phyloP scores from a whole-genome alignment of 2,113 vertebrate genomes.

The Syngnathus typhle region DNA sequence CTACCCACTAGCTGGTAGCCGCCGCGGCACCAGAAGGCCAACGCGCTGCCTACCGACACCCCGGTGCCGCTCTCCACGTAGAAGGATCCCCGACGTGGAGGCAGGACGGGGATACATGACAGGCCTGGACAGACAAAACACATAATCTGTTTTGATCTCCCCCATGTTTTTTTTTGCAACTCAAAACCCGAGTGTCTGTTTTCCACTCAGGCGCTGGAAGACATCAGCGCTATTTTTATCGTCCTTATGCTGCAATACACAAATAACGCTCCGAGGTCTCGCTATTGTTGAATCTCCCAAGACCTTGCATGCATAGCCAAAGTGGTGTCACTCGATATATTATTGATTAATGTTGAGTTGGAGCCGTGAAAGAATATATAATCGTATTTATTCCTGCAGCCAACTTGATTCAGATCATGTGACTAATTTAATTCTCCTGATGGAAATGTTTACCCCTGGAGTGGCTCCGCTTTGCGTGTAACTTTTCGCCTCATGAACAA shows the following conservation, averaged over 20 bases:
- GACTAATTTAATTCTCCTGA: neutral
- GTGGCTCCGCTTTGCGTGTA: neutral
- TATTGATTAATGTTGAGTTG: neutral
- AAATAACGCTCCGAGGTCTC: conserved; percentile 34
- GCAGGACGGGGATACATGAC: conserved; percentile 56
- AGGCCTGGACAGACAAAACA: conserved; percentile 44
- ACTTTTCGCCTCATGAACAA: neutral
- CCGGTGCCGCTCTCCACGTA: conserved; percentile 66
- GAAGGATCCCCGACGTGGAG: conserved; percentile 67
- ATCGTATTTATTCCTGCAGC: no score
- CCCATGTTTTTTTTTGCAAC: no score
- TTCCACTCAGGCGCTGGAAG: neutral
- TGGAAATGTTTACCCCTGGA: neutral
- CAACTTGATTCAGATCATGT: neutral
- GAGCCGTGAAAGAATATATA: neutral
- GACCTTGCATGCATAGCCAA: conserved; percentile 16
- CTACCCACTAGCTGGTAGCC: conserved; percentile 75
- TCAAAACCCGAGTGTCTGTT: neutral
- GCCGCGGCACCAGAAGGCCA: conserved; percentile 73
- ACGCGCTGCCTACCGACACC: conserved; percentile 53
- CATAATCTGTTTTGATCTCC: no score
- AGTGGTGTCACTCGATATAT: neutral
- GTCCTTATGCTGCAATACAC: conserved; percentile 30
- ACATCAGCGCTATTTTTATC: conserved; percentile 42
- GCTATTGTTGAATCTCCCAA: conserved; percentile 41